Evolutionary conservation across 2,113 vertebrate species (phyloP), one percentile per base, ranked within the genome.

Genomic region (Microcebus lehilahytsara): DNA sequence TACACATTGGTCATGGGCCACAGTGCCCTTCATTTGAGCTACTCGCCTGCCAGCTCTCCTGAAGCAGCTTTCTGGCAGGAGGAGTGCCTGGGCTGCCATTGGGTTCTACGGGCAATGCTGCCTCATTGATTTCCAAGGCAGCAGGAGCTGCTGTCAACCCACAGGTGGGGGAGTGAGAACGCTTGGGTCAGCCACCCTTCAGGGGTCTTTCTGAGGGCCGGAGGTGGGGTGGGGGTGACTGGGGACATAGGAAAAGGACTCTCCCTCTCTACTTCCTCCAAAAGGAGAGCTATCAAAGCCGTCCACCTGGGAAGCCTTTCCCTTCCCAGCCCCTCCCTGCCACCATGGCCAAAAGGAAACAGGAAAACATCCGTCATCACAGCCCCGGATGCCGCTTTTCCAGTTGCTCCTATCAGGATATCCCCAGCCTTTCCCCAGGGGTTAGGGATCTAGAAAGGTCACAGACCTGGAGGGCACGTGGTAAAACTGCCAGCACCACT

Each of bases 281-380:
- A 30, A 72, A 81, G 53, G 90, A 77, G 87, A 89, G 74, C 96
- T 97, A 97, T 97, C 97, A 71, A 91, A 95, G 93, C 34, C 1
- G 2, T 94, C 96, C 97, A 98, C 96, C 97, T 97, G 97, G 92
- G 84, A 88, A 83, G 95, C 85, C 74, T 86, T 97, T 98, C 95
- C 97, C 96, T 97, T 98, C 96, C 79, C 90, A 90, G 81, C 93
- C 95, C 92, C 93, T 95, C 96, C 96, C 89, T 37, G 66, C 81
- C 74, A 85, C 86, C 91, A 37, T 46, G 49, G 42, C 66, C 34
- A 37, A 94, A 85, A 95, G 96, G 96, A 98, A 97, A 90, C 90
- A 96, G 98, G 97, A 97, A 97, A 96, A 81, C 92, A 84, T 97
- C 92, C 2, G 92, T 98, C 97, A 97, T 42, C 92, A 92, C 92